A percentile compares a stretch with the other conserved stretches of the same genome.
These are phyloP conservation scores for Leptinotarsa haldemani DNA, from an alignment of 2,888 invertebrate genomes.

Conservation along the genomic window DNA sequence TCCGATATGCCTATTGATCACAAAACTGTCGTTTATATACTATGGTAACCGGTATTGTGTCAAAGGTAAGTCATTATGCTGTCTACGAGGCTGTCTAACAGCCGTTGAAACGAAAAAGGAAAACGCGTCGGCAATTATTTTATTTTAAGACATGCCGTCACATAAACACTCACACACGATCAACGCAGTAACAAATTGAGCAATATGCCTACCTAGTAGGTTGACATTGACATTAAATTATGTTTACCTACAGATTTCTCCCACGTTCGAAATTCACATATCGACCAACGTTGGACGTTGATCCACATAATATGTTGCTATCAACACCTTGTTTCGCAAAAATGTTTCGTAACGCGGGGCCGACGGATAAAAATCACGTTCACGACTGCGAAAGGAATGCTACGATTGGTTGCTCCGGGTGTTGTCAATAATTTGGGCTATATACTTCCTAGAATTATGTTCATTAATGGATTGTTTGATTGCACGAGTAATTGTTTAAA, in stretches of 20 bases:
- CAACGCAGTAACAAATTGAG: slow-evolving; percentile 40
- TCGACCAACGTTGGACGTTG: slow-evolving; percentile 28
- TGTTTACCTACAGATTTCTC: slow-evolving; percentile 49
- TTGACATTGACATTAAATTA: slow-evolving; percentile 53
- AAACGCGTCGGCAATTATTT: slow-evolving; percentile 38
- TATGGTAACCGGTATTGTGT: slow-evolving; percentile 29
- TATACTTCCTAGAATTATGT: not conserved
- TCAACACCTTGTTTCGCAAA: slow-evolving; percentile 35
- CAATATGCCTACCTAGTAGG: slow-evolving; percentile 43
- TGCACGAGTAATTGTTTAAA: too few species aligned
- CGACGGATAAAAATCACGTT: not conserved
- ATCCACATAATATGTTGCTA: slow-evolving; percentile 36
- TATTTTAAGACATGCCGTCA: slow-evolving; percentile 54
- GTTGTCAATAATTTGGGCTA: not conserved
- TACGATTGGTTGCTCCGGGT: not conserved
- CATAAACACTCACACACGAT: slow-evolving; percentile 41
- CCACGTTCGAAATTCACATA: slow-evolving; percentile 37
- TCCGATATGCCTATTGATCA: slow-evolving; percentile 31
- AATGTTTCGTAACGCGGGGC: slow-evolving; percentile 18
- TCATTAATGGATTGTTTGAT: too few species aligned
- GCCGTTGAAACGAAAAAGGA: slow-evolving; percentile 43
- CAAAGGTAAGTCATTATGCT: slow-evolving; percentile 34
- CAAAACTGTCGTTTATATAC: slow-evolving; percentile 22
- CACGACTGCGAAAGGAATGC: not conserved
- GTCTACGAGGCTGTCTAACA: slow-evolving; percentile 28